Evolutionary conservation across 2,797 vertebrate genomes (phyloP).

Genomic region (Tachyglossus aculeatus): DNA sequence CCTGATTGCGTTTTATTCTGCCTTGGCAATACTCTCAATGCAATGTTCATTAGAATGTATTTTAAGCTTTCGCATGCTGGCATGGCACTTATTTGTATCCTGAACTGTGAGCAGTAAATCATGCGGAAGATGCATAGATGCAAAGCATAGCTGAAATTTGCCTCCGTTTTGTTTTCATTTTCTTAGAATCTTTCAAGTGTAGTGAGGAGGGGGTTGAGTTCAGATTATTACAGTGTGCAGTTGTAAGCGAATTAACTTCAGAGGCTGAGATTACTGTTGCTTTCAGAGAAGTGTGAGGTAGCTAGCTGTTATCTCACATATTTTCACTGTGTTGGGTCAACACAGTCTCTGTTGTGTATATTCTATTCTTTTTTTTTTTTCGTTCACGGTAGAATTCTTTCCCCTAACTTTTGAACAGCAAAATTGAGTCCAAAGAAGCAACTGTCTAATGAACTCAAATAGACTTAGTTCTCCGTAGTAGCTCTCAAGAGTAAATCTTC

Average conservation of each 20-base stretch:
- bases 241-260: neutral
- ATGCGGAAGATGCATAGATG: conserved; percentile 34
- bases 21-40: conserved; percentile 45
- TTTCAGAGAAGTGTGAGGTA: conserved; percentile 3
- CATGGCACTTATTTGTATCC: conserved; percentile 51
- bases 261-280: neutral
- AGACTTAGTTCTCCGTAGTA: too few relatives aligned
- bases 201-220: neutral
- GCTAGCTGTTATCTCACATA: neutral
- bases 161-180: conserved; percentile 19
- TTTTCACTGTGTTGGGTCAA: neutral
- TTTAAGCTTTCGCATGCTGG: conserved; percentile 51
- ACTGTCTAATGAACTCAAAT: too few relatives aligned
- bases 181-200: conserved; percentile 17
- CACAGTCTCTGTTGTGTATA: neutral
- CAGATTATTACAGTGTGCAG: neutral
- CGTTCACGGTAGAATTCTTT: neutral
- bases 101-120: conserved; percentile 40
- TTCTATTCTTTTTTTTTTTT: neutral
- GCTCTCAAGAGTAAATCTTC: too few relatives aligned
- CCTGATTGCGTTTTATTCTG: conserved; percentile 61
- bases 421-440: too few relatives aligned
- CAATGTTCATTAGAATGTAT: conserved; percentile 50
- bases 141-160: conserved; percentile 8
- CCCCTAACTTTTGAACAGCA: neutral